Conservation (phyloP, 2,113 vertebrate species). For the Eudyptes chrysolophus region DNA sequence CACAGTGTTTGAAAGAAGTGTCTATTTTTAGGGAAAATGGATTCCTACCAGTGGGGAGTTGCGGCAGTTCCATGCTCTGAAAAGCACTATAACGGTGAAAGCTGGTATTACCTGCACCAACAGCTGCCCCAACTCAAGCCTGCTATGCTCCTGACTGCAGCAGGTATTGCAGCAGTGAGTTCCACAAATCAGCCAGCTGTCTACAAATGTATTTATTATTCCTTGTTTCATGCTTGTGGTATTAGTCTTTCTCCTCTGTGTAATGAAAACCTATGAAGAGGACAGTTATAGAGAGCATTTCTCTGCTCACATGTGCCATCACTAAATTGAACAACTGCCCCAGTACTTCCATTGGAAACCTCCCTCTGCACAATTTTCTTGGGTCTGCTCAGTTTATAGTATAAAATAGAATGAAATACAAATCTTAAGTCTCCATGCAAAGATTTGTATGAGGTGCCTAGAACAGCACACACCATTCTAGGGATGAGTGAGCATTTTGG, state of each 20-base stretch:
- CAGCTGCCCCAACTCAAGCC: background rate
- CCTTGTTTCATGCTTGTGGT: background rate
- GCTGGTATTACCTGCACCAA: background rate
- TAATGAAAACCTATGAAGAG: background rate
- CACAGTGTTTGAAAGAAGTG: background rate
- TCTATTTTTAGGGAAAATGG: background rate
- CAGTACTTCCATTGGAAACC: background rate
- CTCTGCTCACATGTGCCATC: background rate
- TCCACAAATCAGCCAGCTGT: background rate
- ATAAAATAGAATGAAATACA: background rate
- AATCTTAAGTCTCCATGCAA: background rate
- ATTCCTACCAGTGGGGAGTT: background rate
- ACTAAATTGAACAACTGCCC: background rate
- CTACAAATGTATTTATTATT: background rate
- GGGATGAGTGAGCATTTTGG: background rate
- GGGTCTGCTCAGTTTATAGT: background rate
- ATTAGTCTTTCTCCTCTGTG: background rate
- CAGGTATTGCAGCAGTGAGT: background rate
- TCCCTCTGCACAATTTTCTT: background rate
- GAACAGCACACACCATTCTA: background rate
- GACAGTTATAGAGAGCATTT: background rate
- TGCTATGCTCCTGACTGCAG: background rate
- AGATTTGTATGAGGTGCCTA: background rate
- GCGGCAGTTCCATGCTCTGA: background rate
- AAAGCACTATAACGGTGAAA: background rate